These are phyloP conservation scores for Myiotriccus ornatus DNA, from an alignment of 2,797 vertebrate species.

Conservation along the genomic window DNA sequence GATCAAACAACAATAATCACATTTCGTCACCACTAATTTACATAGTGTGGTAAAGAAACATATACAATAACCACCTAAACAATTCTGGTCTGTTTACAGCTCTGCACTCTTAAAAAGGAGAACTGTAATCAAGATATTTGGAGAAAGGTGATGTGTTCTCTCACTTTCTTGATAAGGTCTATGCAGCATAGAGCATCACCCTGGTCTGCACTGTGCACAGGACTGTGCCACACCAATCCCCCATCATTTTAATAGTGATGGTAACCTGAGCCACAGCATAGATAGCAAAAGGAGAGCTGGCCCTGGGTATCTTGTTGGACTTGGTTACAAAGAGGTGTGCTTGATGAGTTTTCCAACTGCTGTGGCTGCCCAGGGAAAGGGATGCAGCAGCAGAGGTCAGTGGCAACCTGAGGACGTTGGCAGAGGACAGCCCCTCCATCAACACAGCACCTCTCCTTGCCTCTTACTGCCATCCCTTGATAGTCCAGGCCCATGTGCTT, in stretches of 20 bases:
- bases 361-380: neutral
- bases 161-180: neutral
- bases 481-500: neutral
- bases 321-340: neutral
- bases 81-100: neutral
- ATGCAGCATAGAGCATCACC: neutral
- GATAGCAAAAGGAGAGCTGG: neutral
- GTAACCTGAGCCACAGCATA: neutral
- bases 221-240: neutral
- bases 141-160: neutral
- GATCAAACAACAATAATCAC: neutral
- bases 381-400: neutral
- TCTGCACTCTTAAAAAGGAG: neutral
- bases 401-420: rapidly evolving
- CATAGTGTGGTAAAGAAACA: neutral
- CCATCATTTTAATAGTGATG: neutral
- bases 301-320: neutral
- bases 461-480: neutral
- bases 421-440: neutral
- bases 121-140: neutral
- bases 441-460: neutral
- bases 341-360: neutral
- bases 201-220: neutral
- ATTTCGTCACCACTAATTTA: constrained; percentile 26
- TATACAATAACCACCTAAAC: neutral